These are phyloP conservation scores for Struthidea cinerea DNA, from an alignment of 2,113 vertebrate genomes.

Conservation along the genomic window DNA sequence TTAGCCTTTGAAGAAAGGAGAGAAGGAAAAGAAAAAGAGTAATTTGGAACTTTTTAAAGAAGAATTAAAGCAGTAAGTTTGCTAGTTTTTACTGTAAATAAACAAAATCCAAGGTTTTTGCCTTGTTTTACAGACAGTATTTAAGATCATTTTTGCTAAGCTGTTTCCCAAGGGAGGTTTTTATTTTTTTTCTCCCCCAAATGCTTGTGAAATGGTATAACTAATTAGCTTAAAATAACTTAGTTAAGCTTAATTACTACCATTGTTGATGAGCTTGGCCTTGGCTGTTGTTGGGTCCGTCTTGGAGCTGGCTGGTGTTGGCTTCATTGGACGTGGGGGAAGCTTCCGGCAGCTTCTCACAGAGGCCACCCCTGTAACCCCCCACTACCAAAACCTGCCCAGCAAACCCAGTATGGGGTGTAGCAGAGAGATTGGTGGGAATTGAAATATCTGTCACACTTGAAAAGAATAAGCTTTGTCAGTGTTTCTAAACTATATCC, in stretches of 20 bases:
- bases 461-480: not conserved
- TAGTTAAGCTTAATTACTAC: not conserved
- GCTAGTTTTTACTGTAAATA: not conserved
- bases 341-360: not conserved
- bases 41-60: slow-evolving; percentile 99
- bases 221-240: not conserved
- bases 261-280: not conserved
- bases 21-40: slow-evolving; percentile 99
- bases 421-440: not conserved
- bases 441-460: not conserved
- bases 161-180: not conserved
- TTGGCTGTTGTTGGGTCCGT: fast-evolving
- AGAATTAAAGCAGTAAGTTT: slow-evolving; percentile 94
- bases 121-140: not conserved
- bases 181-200: not conserved
- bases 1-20: slow-evolving; percentile 88
- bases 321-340: not conserved
- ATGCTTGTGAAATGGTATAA: not conserved
- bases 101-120: not conserved
- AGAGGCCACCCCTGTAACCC: not conserved
- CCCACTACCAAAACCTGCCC: not conserved
- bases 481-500: not conserved
- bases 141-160: not conserved
- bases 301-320: not conserved
- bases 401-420: not conserved